A percentile compares a stretch with the other conserved stretches of the same genome.
phyloP scores from a whole-genome alignment of 2,797 vertebrate genomes.

The Melanotaenia parkinsoni region DNA sequence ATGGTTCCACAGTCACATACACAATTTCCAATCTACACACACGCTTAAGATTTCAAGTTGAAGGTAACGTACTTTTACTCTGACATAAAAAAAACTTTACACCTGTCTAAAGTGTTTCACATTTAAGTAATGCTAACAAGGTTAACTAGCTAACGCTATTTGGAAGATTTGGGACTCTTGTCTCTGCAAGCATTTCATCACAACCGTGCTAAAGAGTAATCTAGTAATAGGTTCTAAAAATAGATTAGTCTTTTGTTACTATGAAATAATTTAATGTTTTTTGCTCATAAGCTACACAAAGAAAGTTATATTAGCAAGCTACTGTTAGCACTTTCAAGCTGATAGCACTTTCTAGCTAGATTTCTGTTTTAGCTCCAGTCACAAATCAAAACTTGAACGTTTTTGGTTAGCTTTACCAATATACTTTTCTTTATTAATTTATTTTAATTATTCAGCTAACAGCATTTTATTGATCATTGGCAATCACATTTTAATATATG shows the following conservation, averaged over 20 bases:
- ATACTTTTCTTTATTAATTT: background rate
- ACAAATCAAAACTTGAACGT: background rate
- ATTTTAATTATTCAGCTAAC: background rate
- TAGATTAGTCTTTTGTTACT: background rate
- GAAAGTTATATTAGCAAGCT: background rate
- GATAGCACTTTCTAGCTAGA: background rate
- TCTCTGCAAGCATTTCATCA: background rate
- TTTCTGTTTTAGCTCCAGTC: background rate
- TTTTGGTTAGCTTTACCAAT: background rate
- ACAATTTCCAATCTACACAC: rapidly evolving
- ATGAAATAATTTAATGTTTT: background rate
- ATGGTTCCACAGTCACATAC: background rate
- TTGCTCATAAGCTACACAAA: background rate
- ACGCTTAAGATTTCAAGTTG: background rate
- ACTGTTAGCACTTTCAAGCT: too few relatives aligned
- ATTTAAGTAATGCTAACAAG: background rate
- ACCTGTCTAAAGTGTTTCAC: background rate
- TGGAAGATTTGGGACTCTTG: background rate
- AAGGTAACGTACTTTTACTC: too few relatives aligned
- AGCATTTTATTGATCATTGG: background rate
- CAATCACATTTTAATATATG: too few relatives aligned
- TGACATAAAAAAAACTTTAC: background rate
- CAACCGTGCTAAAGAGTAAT: background rate
- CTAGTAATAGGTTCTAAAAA: too few relatives aligned
- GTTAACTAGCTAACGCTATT: background rate